Evolutionary conservation across 2,888 invertebrate genomes (phyloP), one percentile per base, ranked within the genome.

Genomic region (Eretmocerus hayati): DNA sequence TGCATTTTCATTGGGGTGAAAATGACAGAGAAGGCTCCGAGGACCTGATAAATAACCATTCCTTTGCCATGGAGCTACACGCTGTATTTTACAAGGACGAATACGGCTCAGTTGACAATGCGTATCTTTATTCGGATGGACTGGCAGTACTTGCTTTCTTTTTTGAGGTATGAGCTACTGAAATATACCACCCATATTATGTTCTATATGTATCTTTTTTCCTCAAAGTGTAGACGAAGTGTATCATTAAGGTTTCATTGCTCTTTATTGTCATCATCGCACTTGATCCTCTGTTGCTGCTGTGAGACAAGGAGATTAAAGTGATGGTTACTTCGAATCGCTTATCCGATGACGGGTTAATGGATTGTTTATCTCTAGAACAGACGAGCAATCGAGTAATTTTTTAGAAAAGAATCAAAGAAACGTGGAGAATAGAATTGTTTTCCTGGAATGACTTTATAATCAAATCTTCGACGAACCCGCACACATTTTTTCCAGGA

Each of bases 1-100:
- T 88, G 62, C 89, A 89, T 67, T 89, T 88, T 67, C 89, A 90
- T 66, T 89, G 88, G 88, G 86, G 86, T 2, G 79, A 81, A 62
- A 83, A 85, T 57, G 84, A 86, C 61, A 78, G 81, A 4, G 75
- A 82, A 43, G 89, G 90, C n/a, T 87, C 88, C 6, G 90, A 90
- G 63, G 85, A 85, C 69, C 77, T 77, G 53, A 81, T 87, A 41
- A 84, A 86, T 62, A 82, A 83, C 46, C 72, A 70, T 50, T 71
- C 75, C 33, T 85, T 79, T 65, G 81, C 86, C 2, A 83, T 85
- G 77, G 85, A 89, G 71, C 72, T 89, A 38, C 89, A 89, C 63
- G 81, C 85, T 66, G 87, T 89, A 1, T 83, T 87, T 64, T 84
- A 77, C 60, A 87, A 86, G 63, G 75, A 77, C 47, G 75, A 77